A percentile compares a stretch with the other conserved stretches of the same genome.
Evolutionary conservation across 2,113 vertebrate species (phyloP).

Genomic region (Tauraco erythrolophus): DNA sequence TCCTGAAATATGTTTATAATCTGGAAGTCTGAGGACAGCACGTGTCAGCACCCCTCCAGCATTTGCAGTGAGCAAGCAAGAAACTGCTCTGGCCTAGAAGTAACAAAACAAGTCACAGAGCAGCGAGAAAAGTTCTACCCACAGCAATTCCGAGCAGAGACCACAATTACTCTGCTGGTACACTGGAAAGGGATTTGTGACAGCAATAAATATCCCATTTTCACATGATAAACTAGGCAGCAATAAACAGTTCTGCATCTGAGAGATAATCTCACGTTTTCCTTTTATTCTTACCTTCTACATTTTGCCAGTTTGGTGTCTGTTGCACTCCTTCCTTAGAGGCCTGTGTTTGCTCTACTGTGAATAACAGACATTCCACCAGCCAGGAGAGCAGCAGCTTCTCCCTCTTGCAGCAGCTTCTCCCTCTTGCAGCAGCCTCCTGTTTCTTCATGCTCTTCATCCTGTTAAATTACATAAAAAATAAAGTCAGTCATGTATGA

Average conservation of each 20-base stretch:
- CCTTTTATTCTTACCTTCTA: not conserved
- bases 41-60: not conserved
- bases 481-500: accelerated
- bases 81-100: not conserved
- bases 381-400: not conserved
- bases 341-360: accelerated
- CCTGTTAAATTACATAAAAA: not conserved
- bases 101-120: not conserved
- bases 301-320: accelerated
- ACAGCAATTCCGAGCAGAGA: not conserved
- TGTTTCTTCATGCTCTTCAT: not conserved
- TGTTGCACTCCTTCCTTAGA: not conserved
- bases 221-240: not conserved
- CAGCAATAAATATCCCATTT: not conserved
- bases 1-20: not conserved
- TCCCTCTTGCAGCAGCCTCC: no score
- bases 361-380: not conserved
- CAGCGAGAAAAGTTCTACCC: not conserved
- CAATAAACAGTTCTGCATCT: not conserved
- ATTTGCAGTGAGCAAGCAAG: not conserved
- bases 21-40: not conserved
- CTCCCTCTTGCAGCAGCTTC: not conserved
- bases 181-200: not conserved
- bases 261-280: accelerated
- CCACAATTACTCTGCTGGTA: not conserved